A percentile compares a stretch with the other conserved stretches of the same genome.
phyloP scores from a whole-genome alignment of 1,140 invertebrate species.

The Tachypleus tridentatus region DNA sequence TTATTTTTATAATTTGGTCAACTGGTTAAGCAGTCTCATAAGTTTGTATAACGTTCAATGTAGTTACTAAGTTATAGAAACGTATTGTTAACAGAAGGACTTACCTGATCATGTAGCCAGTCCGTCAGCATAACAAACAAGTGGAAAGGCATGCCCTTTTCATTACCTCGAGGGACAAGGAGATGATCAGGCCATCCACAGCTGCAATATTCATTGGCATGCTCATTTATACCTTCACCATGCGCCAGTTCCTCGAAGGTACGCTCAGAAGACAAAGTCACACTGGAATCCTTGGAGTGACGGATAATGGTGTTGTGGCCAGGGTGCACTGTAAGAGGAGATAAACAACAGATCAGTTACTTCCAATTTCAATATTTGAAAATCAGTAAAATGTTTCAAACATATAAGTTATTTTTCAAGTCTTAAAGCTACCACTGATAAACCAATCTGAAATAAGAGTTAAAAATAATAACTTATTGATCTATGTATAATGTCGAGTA shows the following conservation, averaged over 20 bases:
- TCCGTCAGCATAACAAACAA: conserved; percentile 48
- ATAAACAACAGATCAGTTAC: not conserved
- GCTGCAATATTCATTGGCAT: conserved; percentile 33
- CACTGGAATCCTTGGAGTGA: conserved; percentile 13
- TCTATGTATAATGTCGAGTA: too few species aligned
- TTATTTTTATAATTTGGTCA: too few species aligned
- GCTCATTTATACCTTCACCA: conserved; percentile 13
- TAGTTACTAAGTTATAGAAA: not conserved
- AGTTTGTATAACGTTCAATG: too few species aligned
- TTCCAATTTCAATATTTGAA: too few species aligned
- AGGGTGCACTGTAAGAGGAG: conserved; percentile 24
- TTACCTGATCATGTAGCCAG: conserved; percentile 27
- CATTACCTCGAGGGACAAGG: conserved; percentile 51
- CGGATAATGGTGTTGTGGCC: conserved; percentile 10
- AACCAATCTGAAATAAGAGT: too few species aligned
- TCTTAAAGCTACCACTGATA: too few species aligned
- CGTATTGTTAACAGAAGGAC: not conserved
- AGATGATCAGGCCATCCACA: conserved; percentile 49
- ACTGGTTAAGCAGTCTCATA: too few species aligned
- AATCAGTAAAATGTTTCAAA: too few species aligned
- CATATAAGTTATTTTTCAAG: too few species aligned
- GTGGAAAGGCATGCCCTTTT: conserved; percentile 48
- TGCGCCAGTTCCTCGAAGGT: conserved; percentile 33
- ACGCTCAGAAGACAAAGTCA: conserved; percentile 13
- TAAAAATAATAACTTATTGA: too few species aligned